A percentile compares a stretch with the other conserved stretches of the same genome.
phyloP scores from a whole-genome alignment of 1,140 invertebrate genomes.

The Zophobas morio region DNA sequence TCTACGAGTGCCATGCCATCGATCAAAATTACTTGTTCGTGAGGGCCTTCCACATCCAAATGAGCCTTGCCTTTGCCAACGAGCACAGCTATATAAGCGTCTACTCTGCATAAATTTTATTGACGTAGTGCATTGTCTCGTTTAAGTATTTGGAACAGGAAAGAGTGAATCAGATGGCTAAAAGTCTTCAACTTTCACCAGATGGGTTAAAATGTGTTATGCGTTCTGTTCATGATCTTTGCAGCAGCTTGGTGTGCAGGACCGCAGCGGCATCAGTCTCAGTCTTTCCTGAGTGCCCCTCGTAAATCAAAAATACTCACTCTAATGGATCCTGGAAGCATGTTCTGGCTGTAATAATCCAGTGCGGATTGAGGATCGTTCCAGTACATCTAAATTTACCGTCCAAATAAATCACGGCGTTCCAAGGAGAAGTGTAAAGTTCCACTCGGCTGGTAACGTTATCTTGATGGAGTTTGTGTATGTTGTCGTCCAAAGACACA shows the following conservation, averaged over 20 bases:
- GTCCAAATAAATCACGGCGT: slow-evolving; percentile 77
- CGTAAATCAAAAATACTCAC: not conserved
- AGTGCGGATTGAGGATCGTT: slow-evolving; percentile 74
- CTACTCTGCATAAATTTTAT: slow-evolving; percentile 58
- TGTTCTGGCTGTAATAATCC: slow-evolving; percentile 74
- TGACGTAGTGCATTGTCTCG: not conserved
- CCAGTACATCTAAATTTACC: slow-evolving; percentile 78
- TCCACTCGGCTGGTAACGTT: slow-evolving; percentile 53
- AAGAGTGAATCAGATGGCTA: too few species aligned
- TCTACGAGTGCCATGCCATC: slow-evolving; percentile 69
- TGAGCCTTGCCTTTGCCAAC: slow-evolving; percentile 76
- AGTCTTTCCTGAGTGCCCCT: too few species aligned
- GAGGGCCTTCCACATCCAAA: slow-evolving; percentile 72
- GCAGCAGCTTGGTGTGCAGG: too few species aligned
- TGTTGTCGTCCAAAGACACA: slow-evolving; percentile 48
- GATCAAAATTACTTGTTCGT: slow-evolving; percentile 77
- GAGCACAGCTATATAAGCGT: slow-evolving; percentile 73
- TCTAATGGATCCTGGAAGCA: slow-evolving; percentile 66
- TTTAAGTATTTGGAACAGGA: too few species aligned
- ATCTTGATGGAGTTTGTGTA: slow-evolving; percentile 48
- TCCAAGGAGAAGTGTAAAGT: slow-evolving; percentile 76
- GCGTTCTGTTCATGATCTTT: too few species aligned
- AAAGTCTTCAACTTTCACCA: too few species aligned
- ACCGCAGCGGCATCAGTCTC: too few species aligned
- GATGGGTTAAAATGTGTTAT: too few species aligned